Conservation (phyloP, 2,888 invertebrate genomes). For the Glyphotaelius pellucidus region DNA sequence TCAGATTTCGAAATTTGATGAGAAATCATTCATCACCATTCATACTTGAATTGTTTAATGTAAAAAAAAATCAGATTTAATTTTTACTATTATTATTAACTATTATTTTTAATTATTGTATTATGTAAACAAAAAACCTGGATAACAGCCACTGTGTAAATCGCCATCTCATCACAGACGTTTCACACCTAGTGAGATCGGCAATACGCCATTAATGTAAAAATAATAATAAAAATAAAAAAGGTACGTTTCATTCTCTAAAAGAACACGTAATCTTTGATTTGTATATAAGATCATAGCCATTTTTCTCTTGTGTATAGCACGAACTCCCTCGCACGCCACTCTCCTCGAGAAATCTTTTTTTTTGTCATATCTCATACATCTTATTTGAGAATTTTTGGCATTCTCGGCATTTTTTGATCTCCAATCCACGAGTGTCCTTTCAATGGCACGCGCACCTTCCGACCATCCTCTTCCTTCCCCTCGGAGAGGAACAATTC, state of each 20-base stretch:
- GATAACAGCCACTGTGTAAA: too few relatives aligned
- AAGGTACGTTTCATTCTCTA: not conserved
- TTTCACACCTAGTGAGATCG: too few relatives aligned
- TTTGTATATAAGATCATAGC: not conserved
- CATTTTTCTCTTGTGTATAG: not conserved
- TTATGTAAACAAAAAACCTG: too few relatives aligned
- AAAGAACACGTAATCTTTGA: not conserved
- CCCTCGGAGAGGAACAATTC: slow-evolving; percentile 56
- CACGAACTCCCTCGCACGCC: slow-evolving; percentile 3
- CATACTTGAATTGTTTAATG: too few relatives aligned
- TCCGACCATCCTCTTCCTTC: slow-evolving; percentile 42
- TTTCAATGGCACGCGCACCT: slow-evolving; percentile 54
- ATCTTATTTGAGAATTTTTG: slow-evolving; percentile 63
- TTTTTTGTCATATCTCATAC: slow-evolving; percentile 62
- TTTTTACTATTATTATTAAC: too few relatives aligned
- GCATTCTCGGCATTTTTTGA: slow-evolving; percentile 65
- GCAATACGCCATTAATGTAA: too few relatives aligned
- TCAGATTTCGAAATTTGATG: too few relatives aligned
- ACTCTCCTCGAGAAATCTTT: not conserved
- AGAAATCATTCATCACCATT: too few relatives aligned
- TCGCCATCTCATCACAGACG: too few relatives aligned
- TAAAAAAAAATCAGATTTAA: too few relatives aligned
- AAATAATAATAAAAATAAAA: too few relatives aligned
- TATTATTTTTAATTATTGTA: too few relatives aligned
- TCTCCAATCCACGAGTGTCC: slow-evolving; percentile 65